Conservation (phyloP, 2,888 invertebrate species). For the Apamea crenata region DNA sequence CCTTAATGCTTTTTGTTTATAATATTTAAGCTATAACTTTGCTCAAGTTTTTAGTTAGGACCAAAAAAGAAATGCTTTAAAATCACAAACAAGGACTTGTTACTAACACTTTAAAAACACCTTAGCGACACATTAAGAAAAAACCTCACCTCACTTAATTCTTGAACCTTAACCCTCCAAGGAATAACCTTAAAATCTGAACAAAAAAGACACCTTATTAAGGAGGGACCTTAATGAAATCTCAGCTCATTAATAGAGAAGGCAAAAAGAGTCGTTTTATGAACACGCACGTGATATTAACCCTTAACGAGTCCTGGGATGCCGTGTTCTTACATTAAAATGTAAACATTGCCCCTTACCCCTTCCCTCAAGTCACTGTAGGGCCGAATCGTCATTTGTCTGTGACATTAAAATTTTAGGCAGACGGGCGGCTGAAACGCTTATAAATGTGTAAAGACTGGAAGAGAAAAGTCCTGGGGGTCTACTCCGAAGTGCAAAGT, state of each 20-base stretch:
- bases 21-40: neutral
- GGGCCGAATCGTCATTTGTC: slow-evolving; percentile 86
- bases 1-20: neutral
- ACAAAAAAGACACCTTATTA: slow-evolving; percentile 61
- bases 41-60: neutral
- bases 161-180: slow-evolving; percentile 27
- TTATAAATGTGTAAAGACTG: neutral
- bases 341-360: slow-evolving; percentile 88
- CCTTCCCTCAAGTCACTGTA: slow-evolving; percentile 82
- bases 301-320: slow-evolving; percentile 83
- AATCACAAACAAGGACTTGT: neutral
- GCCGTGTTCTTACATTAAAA: slow-evolving; percentile 87
- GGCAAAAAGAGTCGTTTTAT: slow-evolving; percentile 82
- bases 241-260: slow-evolving; percentile 81
- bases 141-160: neutral
- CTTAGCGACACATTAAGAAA: slow-evolving; percentile 16
- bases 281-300: slow-evolving; percentile 80
- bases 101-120: slow-evolving; percentile 13
- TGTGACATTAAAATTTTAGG: slow-evolving; percentile 75
- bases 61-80: neutral
- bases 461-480: neutral
- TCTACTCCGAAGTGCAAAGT: too few species aligned
- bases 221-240: slow-evolving; percentile 76
- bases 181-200: slow-evolving; percentile 35
- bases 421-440: slow-evolving; percentile 74